A percentile compares a stretch with the other conserved stretches of the same genome.
Evolutionary conservation across 2,113 vertebrate genomes (phyloP).

Genomic region (Micronycteris hirsuta): DNA sequence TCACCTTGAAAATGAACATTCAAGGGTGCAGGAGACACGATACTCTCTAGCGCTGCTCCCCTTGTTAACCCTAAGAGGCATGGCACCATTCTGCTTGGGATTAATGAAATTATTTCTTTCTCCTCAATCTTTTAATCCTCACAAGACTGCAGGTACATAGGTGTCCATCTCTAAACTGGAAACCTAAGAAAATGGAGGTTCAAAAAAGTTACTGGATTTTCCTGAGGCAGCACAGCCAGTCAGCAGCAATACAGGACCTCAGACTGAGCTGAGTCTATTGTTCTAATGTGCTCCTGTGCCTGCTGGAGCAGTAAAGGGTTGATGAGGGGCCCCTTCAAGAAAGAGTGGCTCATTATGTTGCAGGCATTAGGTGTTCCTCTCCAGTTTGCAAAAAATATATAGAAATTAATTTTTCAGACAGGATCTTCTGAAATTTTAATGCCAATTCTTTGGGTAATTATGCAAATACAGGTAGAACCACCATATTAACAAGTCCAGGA

Average conservation of each 20-base stretch:
- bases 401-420: slow-evolving; percentile 19
- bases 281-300: not conserved
- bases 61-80: not conserved
- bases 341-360: not conserved
- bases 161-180: not conserved
- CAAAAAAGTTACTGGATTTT: not conserved
- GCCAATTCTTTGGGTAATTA: not conserved
- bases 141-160: not conserved
- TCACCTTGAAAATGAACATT: not conserved
- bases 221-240: not conserved
- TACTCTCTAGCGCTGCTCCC: not conserved
- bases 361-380: not conserved
- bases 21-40: not conserved
- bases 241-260: not conserved
- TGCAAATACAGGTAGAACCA: not conserved
- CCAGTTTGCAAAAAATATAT: not conserved
- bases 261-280: not conserved
- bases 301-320: fast-evolving
- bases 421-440: slow-evolving; percentile 27
- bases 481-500: not conserved
- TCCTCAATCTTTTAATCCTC: not conserved
- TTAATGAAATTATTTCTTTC: not conserved
- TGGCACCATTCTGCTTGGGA: not conserved
- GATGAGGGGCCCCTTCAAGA: not conserved
- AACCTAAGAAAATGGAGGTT: not conserved